Base-by-base conservation (phyloP, 2,888 invertebrate genomes). In the Acronicta leporina region DNA sequence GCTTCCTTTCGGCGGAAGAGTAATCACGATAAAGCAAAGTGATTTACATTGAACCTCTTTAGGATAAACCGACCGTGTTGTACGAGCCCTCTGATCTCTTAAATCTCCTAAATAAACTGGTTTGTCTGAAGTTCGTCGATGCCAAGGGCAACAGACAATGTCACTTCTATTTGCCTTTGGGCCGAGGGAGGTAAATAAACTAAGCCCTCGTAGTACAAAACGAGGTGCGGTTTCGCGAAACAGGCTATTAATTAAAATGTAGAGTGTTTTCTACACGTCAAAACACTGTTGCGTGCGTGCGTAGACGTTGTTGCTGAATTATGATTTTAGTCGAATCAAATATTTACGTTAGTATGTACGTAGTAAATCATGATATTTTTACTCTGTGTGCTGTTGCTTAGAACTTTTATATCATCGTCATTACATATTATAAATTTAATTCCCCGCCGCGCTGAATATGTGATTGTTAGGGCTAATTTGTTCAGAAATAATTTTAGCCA, bases 81-180 rank as follows among this genome's bases (percentile, higher is more conserved):
- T 62, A 59, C 68, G 63, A 63, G 59, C 68, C 61, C 73, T 72
- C 58, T 58, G 70, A 68, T 68, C 73, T 64, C 77, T 75, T 77
- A 77, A 75, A 78, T 76, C 74, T 77, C 67, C 53, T 73, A 70
- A 77, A 79, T 75, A 75, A 72, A 74, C 80, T 74, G 74, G 77
- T 74, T 76, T 63, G 71, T 69, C 79, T 73, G 68, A 72, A 62
- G 72, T 69, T 74, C 68, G 75, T 78, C 80, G 82, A 80, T 78
- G 81, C 75, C 88, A 85, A 84, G 88, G 89, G 85, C 88, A 83
- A 65, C 83, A 89, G 89, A 85, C 92, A 92, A 92, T 86, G 92
- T 92, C 89, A 93, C 92, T 90, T 91, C 84, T 86, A 89, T 87
- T 87, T 82, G 93, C 83, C 92, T 89, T 92, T 92, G 88, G 56